A percentile compares a stretch with the other conserved stretches of the same genome.
phyloP scores from a whole-genome alignment of 2,888 invertebrate genomes.

The Synanthedon tipuliformis region DNA sequence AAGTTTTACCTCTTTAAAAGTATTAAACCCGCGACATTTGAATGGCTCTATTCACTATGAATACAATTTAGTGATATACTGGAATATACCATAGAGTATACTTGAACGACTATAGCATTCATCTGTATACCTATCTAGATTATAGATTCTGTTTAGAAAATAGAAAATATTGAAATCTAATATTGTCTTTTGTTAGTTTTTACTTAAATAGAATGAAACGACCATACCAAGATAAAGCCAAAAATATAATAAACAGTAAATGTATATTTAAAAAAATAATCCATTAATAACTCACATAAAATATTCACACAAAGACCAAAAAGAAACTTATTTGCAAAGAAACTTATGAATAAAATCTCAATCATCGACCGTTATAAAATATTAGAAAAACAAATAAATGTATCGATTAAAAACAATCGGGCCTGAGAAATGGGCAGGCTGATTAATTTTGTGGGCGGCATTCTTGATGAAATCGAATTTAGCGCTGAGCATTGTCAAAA shows the following conservation, averaged over 20 bases:
- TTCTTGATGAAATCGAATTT: conserved; percentile 39
- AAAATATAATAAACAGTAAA: background rate
- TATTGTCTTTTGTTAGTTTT: too few relatives aligned
- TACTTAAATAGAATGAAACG: background rate
- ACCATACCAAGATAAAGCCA: background rate
- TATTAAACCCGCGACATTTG: too few relatives aligned
- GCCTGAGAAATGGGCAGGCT: conserved; percentile 58
- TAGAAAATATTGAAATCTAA: too few relatives aligned
- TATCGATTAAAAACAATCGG: conserved; percentile 56
- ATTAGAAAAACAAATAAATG: conserved; percentile 34
- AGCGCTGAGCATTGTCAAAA: conserved; percentile 51
- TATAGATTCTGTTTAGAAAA: too few relatives aligned
- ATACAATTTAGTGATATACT: too few relatives aligned
- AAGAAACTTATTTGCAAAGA: conserved; percentile 18
- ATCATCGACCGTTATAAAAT: conserved; percentile 49
- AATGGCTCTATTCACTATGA: too few relatives aligned
- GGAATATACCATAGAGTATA: too few relatives aligned
- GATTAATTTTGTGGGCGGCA: conserved; percentile 58
- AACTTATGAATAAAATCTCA: conserved; percentile 66
- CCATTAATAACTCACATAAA: background rate
- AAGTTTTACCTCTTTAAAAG: too few relatives aligned
- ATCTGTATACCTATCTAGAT: too few relatives aligned
- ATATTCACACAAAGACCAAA: background rate
- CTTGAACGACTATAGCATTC: too few relatives aligned
- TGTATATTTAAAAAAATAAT: background rate